Percentiles rank a stretch among this genome's conserved stretches.
These are phyloP conservation scores for Emydura subglobosa DNA, from an alignment of 2,113 vertebrate species.

Conservation along the genomic window DNA sequence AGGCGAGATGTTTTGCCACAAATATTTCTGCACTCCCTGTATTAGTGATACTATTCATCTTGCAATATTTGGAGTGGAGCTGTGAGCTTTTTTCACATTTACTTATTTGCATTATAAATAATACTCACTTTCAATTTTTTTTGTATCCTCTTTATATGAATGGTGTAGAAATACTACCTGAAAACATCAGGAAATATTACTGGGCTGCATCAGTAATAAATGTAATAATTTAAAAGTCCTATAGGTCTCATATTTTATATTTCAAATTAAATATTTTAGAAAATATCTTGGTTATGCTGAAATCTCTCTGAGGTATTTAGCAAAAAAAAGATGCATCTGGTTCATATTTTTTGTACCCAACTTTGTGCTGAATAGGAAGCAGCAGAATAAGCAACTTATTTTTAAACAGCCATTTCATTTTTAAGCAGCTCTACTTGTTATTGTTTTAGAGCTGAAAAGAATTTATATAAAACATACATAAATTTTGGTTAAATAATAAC, in stretches of 20 bases:
- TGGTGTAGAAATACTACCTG: not conserved
- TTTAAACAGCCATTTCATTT: not conserved
- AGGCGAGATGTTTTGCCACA: not conserved
- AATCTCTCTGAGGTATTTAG: not conserved
- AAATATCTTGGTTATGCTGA: not conserved
- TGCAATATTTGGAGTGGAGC: slow-evolving; percentile 49
- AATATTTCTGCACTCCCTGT: not conserved
- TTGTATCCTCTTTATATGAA: not conserved
- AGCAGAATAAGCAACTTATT: not conserved
- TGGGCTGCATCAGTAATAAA: not conserved
- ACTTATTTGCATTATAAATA: slow-evolving; percentile 5
- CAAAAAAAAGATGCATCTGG: not conserved
- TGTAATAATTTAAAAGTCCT: not conserved
- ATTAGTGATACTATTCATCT: slow-evolving; percentile 14
- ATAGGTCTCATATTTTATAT: not conserved
- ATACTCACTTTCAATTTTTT: no score
- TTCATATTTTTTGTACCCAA: not conserved
- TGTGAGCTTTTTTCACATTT: slow-evolving; percentile 32
- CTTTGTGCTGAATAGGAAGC: not conserved
- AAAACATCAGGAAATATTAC: not conserved
- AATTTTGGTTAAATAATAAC: not conserved
- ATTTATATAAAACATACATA: not conserved
- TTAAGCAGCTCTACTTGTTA: not conserved
- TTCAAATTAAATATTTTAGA: not conserved
- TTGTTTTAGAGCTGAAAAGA: not conserved